phyloP scores from a whole-genome alignment of 2,797 vertebrate genomes.

The Tauraco hartlaubi region DNA sequence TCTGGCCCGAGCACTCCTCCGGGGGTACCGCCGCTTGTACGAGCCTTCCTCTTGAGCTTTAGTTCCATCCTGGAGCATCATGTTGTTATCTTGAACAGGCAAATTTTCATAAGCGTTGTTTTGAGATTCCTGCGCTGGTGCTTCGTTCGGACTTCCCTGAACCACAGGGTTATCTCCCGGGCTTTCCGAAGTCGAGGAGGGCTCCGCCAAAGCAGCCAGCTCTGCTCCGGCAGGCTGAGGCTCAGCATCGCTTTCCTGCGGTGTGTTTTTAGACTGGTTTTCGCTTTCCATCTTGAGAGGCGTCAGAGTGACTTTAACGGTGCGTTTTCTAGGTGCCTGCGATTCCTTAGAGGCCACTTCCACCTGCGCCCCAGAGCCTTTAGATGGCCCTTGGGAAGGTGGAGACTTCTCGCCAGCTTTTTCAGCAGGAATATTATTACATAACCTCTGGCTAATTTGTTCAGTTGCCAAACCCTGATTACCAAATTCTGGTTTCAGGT shows the following conservation, averaged over 20 bases:
- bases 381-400: constrained; percentile 71
- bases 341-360: constrained; percentile 82
- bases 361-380: constrained; percentile 39
- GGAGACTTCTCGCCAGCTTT: constrained; percentile 78
- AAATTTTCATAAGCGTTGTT: constrained; percentile 70
- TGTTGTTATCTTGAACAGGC: constrained; percentile 73
- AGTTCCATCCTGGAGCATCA: constrained; percentile 81
- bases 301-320: constrained; percentile 84
- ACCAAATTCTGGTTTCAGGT: constrained; percentile 67
- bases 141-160: constrained; percentile 59
- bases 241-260: constrained; percentile 53
- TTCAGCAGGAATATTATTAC: constrained; percentile 73
- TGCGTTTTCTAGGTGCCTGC: constrained; percentile 85
- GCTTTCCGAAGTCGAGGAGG: constrained; percentile 46
- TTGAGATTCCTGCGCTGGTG: constrained; percentile 69
- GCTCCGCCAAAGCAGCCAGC: constrained; percentile 30
- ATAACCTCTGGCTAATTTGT: constrained; percentile 73
- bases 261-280: constrained; percentile 60
- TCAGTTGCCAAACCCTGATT: constrained; percentile 78
- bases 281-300: constrained; percentile 90
- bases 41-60: constrained; percentile 94
- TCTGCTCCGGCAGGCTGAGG: constrained; percentile 53
- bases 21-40: constrained; percentile 94
- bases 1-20: constrained; percentile 95
- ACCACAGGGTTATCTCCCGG: constrained; percentile 18